Evolutionary conservation across 2,888 invertebrate species (phyloP).

Genomic region (Slavum lentiscoides): DNA sequence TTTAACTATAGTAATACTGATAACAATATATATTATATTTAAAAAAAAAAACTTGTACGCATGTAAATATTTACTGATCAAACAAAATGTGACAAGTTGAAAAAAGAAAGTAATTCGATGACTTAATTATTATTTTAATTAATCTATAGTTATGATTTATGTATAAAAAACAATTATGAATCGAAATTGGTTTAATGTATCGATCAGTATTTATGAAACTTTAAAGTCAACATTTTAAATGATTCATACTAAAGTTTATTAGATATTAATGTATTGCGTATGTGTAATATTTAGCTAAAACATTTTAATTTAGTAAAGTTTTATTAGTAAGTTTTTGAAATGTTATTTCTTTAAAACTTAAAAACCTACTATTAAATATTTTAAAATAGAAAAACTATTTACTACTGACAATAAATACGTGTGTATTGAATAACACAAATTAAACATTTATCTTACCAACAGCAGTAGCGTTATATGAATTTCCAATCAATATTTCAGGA

Average conservation of each 20-base stretch:
- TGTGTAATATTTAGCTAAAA: background rate
- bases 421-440: background rate
- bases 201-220: background rate
- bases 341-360: background rate
- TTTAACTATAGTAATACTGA: background rate
- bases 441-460: constrained; percentile 70
- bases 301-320: background rate
- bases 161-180: background rate
- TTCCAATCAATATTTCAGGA: constrained; percentile 96
- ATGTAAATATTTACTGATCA: background rate
- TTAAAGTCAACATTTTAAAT: background rate
- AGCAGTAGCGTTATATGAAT: constrained; percentile 97
- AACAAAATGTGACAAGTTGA: background rate
- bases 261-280: background rate
- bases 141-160: no score
- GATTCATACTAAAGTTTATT: background rate
- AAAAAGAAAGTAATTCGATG: background rate
- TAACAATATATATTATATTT: background rate
- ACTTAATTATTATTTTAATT: background rate
- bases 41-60: background rate
- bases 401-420: background rate
- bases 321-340: background rate
- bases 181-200: background rate
- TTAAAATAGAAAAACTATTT: background rate
- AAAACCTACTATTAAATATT: background rate